These are phyloP conservation scores for Rhagoletis zephyria DNA, from an alignment of 1,140 invertebrate species.

Conservation along the genomic window DNA sequence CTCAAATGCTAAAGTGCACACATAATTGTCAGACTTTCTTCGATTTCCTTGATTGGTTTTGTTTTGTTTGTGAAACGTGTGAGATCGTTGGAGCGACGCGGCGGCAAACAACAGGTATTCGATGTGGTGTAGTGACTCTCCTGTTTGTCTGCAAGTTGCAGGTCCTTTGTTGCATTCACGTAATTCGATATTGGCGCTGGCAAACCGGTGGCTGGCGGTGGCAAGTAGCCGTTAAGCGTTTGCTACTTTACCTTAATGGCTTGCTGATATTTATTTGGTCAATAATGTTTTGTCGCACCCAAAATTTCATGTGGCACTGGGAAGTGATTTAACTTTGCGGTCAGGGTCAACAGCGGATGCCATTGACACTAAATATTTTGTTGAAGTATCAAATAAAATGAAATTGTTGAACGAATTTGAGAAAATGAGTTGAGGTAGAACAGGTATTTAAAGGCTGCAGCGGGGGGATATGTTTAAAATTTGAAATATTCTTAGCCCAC, in stretches of 20 bases:
- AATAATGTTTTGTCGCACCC: slow-evolving; percentile 4
- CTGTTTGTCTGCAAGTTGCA: background rate
- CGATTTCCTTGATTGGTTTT: slow-evolving; percentile 15
- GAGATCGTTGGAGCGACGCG: background rate
- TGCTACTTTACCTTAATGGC: slow-evolving; percentile 36
- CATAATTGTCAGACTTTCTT: background rate
- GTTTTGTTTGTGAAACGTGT: slow-evolving; percentile 7
- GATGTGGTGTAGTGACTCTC: background rate
- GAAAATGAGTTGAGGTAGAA: background rate
- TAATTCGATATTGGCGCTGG: slow-evolving; percentile 6
- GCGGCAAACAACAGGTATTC: slow-evolving; percentile 36
- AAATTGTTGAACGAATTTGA: background rate
- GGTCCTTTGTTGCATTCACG: slow-evolving; percentile 27
- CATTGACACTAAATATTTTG: slow-evolving; percentile 48
- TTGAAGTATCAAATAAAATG: background rate
- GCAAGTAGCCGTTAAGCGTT: slow-evolving; percentile 37
- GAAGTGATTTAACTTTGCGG: slow-evolving; percentile 36
- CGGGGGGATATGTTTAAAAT: too few species aligned
- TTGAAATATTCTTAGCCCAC: too few species aligned
- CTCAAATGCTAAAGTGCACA: slow-evolving; percentile 16
- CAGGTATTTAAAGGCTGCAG: too few species aligned
- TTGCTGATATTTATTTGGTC: background rate
- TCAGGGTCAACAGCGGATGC: slow-evolving; percentile 34
- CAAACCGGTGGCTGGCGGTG: background rate
- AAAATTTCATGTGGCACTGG: background rate